Conservation (phyloP, 2,113 vertebrate genomes). For the Spea multiplicata region DNA sequence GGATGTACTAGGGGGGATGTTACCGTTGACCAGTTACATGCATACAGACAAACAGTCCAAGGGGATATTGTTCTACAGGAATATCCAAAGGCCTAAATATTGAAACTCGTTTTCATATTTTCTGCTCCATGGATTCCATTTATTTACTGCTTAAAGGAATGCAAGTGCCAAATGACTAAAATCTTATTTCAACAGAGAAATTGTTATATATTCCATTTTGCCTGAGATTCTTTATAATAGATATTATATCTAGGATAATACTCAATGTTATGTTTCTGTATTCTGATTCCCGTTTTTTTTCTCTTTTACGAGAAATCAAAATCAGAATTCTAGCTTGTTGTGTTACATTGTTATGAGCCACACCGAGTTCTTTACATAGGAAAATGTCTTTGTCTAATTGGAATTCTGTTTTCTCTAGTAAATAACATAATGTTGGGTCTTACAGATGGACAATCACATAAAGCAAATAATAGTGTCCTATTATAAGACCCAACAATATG, state of each 20-base stretch:
- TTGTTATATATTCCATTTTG: too few species aligned
- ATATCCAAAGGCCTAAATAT: slow-evolving; percentile 31
- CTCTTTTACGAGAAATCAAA: background rate
- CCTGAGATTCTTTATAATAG: too few species aligned
- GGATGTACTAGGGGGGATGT: background rate
- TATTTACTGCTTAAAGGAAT: slow-evolving; percentile 38
- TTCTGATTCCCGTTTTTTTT: background rate
- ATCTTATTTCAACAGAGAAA: slow-evolving; percentile 9
- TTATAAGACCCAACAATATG: too few species aligned
- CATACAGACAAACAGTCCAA: slow-evolving; percentile 45
- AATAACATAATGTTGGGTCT: too few species aligned
- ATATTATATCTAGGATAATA: too few species aligned
- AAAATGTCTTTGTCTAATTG: too few species aligned
- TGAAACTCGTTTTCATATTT: slow-evolving; percentile 27
- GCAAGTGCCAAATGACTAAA: slow-evolving; percentile 3
- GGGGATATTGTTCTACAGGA: slow-evolving; percentile 40
- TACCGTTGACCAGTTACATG: slow-evolving; percentile 35
- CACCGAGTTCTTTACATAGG: background rate
- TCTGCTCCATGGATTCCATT: slow-evolving; percentile 41
- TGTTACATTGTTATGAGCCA: background rate
- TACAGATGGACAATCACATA: too few species aligned
- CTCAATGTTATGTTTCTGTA: background rate
- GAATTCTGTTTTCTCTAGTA: too few species aligned
- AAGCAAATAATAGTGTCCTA: too few species aligned
- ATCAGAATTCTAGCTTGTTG: background rate